A percentile compares a stretch with the other conserved stretches of the same genome.
Conservation (phyloP, 2,888 invertebrate genomes). For the Ptilodon capucinus region DNA sequence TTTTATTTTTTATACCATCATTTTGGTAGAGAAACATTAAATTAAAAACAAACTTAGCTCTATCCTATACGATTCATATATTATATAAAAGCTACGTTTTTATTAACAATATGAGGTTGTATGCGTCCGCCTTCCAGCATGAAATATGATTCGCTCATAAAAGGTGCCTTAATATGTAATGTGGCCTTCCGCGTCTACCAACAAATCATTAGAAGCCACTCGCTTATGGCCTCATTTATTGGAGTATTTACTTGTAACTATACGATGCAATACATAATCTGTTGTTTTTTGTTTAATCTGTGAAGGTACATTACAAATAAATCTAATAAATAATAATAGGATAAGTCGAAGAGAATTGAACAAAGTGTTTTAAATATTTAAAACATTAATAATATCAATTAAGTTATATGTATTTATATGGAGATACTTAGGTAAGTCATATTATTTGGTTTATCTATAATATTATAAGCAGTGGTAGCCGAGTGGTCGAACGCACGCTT, state of each 20-base stretch:
- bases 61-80: neutral
- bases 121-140: slow-evolving; percentile 1
- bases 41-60: neutral
- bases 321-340: too few species aligned
- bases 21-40: neutral
- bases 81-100: neutral
- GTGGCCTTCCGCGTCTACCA: neutral
- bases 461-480: too few species aligned
- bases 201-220: neutral
- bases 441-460: too few species aligned
- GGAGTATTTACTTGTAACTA: neutral
- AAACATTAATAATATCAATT: too few species aligned
- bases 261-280: too few species aligned
- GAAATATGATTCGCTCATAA: slow-evolving; percentile 21
- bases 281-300: too few species aligned
- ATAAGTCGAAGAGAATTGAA: too few species aligned
- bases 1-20: neutral
- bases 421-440: too few species aligned
- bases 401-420: too few species aligned
- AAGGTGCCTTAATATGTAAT: slow-evolving; percentile 11
- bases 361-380: too few species aligned
- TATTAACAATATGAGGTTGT: neutral
- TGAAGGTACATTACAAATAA: too few species aligned
- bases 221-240: neutral
- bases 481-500: too few species aligned